Conservation (phyloP, 2,888 invertebrate genomes). For the Eupithecia dodoneata region DNA sequence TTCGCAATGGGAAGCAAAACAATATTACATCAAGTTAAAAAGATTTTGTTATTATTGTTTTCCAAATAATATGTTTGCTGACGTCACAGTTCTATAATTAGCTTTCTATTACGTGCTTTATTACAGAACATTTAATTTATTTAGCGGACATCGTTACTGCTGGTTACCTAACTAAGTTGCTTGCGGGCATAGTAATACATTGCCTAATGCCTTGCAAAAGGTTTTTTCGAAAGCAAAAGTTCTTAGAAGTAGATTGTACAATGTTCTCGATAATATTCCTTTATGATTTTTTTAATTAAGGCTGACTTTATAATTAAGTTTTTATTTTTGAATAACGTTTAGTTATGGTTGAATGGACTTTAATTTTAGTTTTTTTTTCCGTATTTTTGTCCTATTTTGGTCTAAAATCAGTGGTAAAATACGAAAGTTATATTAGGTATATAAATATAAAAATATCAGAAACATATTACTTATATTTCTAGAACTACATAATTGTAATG, state of each 20-base stretch:
- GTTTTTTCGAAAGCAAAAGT: not conserved
- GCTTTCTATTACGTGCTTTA: not conserved
- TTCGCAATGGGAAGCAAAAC: not conserved
- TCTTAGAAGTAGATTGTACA: slow-evolving; percentile 5
- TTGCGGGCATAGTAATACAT: slow-evolving; percentile 1
- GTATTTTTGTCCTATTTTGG: too few relatives aligned
- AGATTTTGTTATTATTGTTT: not conserved
- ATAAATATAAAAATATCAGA: too few relatives aligned
- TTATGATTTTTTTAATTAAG: not conserved
- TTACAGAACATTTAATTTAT: slow-evolving; percentile 10
- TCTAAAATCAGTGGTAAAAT: too few relatives aligned
- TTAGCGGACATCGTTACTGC: slow-evolving; percentile 3
- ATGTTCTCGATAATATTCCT: not conserved
- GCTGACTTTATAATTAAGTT: not conserved
- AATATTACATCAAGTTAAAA: not conserved
- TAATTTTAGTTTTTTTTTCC: too few relatives aligned
- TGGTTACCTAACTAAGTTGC: slow-evolving; percentile 1
- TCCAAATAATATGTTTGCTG: not conserved
- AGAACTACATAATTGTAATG: too few relatives aligned
- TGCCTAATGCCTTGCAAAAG: slow-evolving; percentile 11
- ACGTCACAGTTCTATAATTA: slow-evolving; percentile 8
- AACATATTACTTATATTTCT: too few relatives aligned
- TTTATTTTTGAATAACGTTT: too few relatives aligned
- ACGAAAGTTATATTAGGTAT: too few relatives aligned
- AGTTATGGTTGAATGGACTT: too few relatives aligned